These are phyloP conservation scores for Hiodon tergisus DNA, from an alignment of 2,113 vertebrate genomes.

Conservation along the genomic window DNA sequence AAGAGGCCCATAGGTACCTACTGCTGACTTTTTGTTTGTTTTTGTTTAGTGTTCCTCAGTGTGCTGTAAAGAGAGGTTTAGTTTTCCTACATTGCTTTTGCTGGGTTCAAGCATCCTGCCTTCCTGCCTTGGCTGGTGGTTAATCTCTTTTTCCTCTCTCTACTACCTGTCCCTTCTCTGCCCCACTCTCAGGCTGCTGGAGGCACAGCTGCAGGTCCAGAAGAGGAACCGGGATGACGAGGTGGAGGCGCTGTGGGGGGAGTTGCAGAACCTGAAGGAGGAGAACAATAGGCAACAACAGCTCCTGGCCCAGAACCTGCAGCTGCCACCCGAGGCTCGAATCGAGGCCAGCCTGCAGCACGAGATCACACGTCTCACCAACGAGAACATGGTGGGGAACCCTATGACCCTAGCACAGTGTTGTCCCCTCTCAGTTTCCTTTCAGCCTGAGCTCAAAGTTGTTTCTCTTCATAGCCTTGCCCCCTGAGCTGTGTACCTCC, in stretches of 20 bases:
- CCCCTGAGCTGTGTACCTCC: neutral
- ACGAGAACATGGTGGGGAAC: slow-evolving; percentile 80
- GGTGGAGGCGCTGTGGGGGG: slow-evolving; percentile 64
- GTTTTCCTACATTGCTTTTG: neutral
- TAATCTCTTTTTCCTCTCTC: slow-evolving; percentile 28
- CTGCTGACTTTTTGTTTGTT: neutral
- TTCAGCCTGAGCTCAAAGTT: neutral
- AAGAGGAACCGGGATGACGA: slow-evolving; percentile 70
- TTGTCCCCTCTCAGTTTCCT: neutral
- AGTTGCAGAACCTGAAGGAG: slow-evolving; percentile 74
- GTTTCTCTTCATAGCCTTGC: neutral
- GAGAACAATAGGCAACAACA: slow-evolving; percentile 85
- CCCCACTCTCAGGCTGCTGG: slow-evolving; percentile 70
- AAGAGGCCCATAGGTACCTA: slow-evolving; percentile 66
- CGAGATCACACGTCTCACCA: slow-evolving; percentile 87
- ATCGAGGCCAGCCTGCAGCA: slow-evolving; percentile 83
- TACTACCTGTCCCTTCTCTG: neutral
- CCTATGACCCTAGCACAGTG: no score
- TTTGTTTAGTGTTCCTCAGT: neutral
- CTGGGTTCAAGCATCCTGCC: neutral
- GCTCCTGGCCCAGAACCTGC: slow-evolving; percentile 76
- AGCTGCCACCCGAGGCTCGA: slow-evolving; percentile 78
- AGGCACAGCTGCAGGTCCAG: slow-evolving; percentile 79
- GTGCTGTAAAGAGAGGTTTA: neutral
- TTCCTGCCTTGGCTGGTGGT: neutral